Percentiles rank a stretch among this genome's conserved stretches.
Evolutionary conservation across 2,113 vertebrate species (phyloP).

Genomic region (Hippotragus niger): DNA sequence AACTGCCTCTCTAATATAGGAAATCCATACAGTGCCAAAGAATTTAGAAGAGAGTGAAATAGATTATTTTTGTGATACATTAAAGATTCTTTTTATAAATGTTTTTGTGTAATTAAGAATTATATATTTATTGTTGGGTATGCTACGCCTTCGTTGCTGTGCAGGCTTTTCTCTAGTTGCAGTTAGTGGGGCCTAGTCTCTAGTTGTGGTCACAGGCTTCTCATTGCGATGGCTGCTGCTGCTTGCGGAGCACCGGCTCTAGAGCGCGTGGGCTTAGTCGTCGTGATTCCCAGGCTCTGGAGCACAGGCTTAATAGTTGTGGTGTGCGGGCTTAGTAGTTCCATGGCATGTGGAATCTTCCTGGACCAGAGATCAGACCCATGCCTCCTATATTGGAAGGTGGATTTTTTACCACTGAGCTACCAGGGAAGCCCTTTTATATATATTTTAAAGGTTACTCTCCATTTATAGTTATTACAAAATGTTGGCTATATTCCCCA

Average conservation of each 20-base stretch:
- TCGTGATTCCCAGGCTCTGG: not conserved
- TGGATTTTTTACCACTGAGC: not conserved
- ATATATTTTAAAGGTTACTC: not conserved
- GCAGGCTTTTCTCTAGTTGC: not conserved
- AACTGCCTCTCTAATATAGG: not conserved
- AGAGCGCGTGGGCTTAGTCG: not conserved
- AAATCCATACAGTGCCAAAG: not conserved
- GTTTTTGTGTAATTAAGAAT: not conserved
- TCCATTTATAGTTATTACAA: not conserved
- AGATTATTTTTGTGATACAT: not conserved
- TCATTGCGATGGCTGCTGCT: not conserved
- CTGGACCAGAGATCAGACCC: not conserved
- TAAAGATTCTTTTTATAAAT: not conserved
- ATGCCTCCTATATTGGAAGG: not conserved
- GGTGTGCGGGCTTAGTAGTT: not conserved
- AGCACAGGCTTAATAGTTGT: not conserved
- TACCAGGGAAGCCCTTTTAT: not conserved
- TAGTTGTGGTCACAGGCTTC: not conserved
- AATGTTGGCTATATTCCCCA: not conserved
- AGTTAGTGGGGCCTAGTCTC: not conserved
- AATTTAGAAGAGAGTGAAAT: not conserved
- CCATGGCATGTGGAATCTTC: not conserved
- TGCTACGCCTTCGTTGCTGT: not conserved
- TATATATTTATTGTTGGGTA: not conserved
- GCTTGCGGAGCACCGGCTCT: not conserved